phyloP scores from a whole-genome alignment of 2,113 vertebrate species.

The Pachyramphus minor region DNA sequence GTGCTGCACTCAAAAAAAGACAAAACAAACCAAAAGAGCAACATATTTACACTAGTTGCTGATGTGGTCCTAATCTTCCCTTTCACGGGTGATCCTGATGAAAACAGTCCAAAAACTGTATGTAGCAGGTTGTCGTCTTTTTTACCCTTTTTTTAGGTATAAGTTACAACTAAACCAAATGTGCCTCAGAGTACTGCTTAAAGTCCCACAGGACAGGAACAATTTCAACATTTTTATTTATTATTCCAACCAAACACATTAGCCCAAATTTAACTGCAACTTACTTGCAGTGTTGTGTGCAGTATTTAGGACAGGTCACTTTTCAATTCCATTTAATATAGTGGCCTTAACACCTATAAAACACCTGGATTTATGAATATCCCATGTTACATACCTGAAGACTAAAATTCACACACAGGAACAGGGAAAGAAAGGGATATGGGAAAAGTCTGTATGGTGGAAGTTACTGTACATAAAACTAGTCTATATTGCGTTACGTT shows the following conservation, averaged over 20 bases:
- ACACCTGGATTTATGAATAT: neutral
- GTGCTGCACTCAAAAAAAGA: neutral
- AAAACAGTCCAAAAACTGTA: neutral
- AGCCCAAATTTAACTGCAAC: neutral
- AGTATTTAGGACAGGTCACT: neutral
- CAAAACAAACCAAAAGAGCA: neutral
- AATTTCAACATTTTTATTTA: neutral
- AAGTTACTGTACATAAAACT: neutral
- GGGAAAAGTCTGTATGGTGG: neutral
- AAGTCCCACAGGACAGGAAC: rapidly evolving
- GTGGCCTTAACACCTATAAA: neutral
- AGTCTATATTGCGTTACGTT: neutral
- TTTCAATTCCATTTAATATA: neutral
- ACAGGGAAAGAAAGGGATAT: neutral
- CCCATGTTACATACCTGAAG: neutral
- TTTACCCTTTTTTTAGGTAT: neutral
- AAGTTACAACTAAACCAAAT: neutral
- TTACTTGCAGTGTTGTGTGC: neutral
- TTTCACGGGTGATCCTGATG: neutral
- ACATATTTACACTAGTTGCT: neutral
- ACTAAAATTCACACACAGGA: neutral
- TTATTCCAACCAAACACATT: neutral
- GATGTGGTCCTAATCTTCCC: neutral
- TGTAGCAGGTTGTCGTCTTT: neutral
- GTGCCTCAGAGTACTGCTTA: neutral